Evolutionary conservation across 2,888 invertebrate genomes (phyloP).

Genomic region (Drosophila rubida): DNA sequence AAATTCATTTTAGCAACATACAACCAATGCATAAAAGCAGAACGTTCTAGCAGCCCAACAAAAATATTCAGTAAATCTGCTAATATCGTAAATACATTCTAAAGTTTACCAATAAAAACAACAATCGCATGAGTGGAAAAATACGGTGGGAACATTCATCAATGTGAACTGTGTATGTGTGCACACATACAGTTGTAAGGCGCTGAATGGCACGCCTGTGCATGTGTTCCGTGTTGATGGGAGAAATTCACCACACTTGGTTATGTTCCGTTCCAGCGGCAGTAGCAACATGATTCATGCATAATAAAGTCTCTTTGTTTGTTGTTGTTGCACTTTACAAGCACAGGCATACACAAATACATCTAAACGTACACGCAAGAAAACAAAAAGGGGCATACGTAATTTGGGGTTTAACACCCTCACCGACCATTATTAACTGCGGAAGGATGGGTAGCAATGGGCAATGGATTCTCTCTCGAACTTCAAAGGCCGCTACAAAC

Average conservation of each 20-base stretch:
- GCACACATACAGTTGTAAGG: neutral
- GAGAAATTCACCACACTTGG: constrained; percentile 67
- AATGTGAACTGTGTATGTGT: neutral
- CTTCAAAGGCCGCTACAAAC: constrained; percentile 13
- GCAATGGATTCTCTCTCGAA: constrained; percentile 24
- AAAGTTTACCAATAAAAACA: neutral
- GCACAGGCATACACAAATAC: constrained; percentile 20
- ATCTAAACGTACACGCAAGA: neutral
- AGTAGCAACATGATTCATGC: constrained; percentile 63
- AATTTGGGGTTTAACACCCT: constrained; percentile 64
- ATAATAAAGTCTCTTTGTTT: constrained; percentile 72
- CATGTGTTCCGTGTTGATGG: constrained; percentile 43
- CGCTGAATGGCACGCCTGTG: constrained; percentile 18
- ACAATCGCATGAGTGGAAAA: neutral
- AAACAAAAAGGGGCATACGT: constrained; percentile 43
- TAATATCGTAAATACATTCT: neutral
- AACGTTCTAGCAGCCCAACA: neutral
- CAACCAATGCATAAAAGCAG: constrained; percentile 8
- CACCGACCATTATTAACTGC: constrained; percentile 18
- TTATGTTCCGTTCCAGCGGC: constrained; percentile 46
- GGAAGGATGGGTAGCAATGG: constrained; percentile 15
- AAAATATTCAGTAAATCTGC: neutral
- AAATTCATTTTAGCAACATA: constrained; percentile 22
- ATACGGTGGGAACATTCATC: neutral
- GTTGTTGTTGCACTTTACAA: constrained; percentile 56